A percentile compares a stretch with the other conserved stretches of the same genome.
phyloP scores from a whole-genome alignment of 2,888 invertebrate genomes.

The Cephus spinipes region DNA sequence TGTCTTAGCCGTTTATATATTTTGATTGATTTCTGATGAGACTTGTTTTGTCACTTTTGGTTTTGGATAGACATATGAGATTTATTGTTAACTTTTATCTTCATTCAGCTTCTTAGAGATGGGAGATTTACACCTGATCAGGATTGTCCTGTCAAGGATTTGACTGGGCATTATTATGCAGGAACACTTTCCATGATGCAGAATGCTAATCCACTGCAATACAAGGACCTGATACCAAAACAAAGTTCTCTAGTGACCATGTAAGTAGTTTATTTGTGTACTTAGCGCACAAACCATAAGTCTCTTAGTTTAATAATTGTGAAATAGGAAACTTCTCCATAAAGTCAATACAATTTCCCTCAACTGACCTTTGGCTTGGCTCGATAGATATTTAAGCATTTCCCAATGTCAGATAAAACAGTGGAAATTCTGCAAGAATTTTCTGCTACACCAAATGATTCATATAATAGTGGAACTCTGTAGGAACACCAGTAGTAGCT shows the following conservation, averaged over 20 bases:
- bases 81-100: neutral
- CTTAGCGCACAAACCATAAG: neutral
- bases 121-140: neutral
- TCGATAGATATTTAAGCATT: no score
- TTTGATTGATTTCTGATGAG: neutral
- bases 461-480: no score
- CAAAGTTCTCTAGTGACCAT: slow-evolving; percentile 72
- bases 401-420: no score
- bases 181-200: neutral
- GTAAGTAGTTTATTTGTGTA: slow-evolving; percentile 61
- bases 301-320: neutral
- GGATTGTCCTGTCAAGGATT: neutral
- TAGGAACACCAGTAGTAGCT: neutral
- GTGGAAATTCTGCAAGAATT: no score
- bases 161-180: neutral
- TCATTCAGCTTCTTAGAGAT: neutral
- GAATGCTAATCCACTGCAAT: neutral
- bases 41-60: neutral
- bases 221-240: slow-evolving; percentile 44
- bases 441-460: no score
- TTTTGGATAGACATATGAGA: neutral
- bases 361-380: no score
- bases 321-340: neutral
- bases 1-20: neutral
- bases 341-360: no score